Evolutionary conservation across 1,140 invertebrate genomes (phyloP), one percentile per base, ranked within the genome.

Genomic region (Achroia grisella): DNA sequence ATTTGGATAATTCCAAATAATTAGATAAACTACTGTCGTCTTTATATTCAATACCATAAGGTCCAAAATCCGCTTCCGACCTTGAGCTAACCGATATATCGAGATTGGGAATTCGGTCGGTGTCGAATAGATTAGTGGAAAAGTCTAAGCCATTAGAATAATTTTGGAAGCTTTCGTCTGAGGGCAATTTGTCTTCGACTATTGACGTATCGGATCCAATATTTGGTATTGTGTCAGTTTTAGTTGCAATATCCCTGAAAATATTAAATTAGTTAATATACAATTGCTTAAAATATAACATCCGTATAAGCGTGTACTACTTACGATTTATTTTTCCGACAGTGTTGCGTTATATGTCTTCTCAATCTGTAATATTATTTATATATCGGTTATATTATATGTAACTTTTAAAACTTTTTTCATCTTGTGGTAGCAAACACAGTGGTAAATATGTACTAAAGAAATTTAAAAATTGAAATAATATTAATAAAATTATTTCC

Each of bases 91-190:
- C 48, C 0, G 62, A 59, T 14, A 71, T 63, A 36, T 66, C 65
- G 1, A 66, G 52, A 33, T 31, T 44, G 5, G 66, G 27, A 12
- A 71, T 65, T 9, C 68, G 43, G 34, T 66, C 62, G 6, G 57
- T 49, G 36, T 71, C 68, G 14, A 71, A 71, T 0, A 71, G 48
- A 33, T 51, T 66, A 0, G 63, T 71, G 2, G 64, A 62, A 30
- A 71, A 69, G 37, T 71, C 69, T 8, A 71, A 23, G 8, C 41
- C 52, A 10, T 57, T 62, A 1, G 69, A 52, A 23, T 60, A 59
- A 43, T 65, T 71, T 8, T 71, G 62, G 28, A 71, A 52, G 39
- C 65, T 65, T 47, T 71, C 69, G 34, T 71, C 65, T 8, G 69
- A 71, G 0, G 62, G 60, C 10, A 62, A 17, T 13, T 51, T 56